phyloP scores from a whole-genome alignment of 2,888 invertebrate species.

The Athetis lepigone region DNA sequence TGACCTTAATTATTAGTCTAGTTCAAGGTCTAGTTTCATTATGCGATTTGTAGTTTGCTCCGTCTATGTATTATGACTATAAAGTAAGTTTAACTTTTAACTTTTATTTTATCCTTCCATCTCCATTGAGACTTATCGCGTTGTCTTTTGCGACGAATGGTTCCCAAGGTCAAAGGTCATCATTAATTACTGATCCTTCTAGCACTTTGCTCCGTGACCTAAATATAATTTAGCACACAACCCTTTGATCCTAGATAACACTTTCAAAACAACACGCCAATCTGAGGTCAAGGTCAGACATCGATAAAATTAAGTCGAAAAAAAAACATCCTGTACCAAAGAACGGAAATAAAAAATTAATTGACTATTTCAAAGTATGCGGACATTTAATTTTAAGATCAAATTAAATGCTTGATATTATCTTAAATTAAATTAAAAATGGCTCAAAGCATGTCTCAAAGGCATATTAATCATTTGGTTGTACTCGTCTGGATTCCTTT shows the following conservation, averaged over 20 bases:
- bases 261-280: constrained; percentile 8
- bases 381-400: constrained; percentile 28
- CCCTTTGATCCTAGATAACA: not conserved
- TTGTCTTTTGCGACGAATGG: not conserved
- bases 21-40: no score
- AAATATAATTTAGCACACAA: constrained; percentile 15
- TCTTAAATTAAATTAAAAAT: constrained; percentile 20
- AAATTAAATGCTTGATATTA: constrained; percentile 25
- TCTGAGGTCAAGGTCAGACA: constrained; percentile 31
- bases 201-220: not conserved
- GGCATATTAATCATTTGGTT: constrained; percentile 28
- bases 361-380: constrained; percentile 24
- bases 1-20: no score
- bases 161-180: not conserved
- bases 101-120: no score
- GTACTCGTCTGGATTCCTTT: constrained; percentile 26
- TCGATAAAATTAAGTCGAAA: constrained; percentile 22
- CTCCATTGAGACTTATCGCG: no score
- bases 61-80: no score
- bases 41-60: no score
- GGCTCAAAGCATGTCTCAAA: not conserved
- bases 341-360: constrained; percentile 31
- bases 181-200: not conserved
- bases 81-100: no score
- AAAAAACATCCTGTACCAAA: constrained; percentile 34